These are phyloP conservation scores for Hypomesus transpacificus DNA, from an alignment of 2,113 vertebrate species.

Conservation along the genomic window DNA sequence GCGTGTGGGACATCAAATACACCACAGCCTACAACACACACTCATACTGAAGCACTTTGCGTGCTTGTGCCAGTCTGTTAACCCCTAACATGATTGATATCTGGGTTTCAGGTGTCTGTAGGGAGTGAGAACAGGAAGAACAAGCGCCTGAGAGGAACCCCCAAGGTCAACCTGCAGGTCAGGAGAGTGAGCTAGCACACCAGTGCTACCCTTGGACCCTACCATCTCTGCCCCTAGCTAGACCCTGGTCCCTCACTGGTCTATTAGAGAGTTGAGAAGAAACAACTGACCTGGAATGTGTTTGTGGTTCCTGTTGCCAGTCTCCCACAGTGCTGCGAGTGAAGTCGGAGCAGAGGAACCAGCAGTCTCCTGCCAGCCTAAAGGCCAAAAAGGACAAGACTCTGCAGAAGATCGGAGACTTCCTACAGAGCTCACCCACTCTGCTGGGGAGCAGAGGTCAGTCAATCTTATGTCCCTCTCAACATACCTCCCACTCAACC, in stretches of 20 bases:
- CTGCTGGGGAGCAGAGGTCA: conserved; percentile 83
- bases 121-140: conserved; percentile 81
- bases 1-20: background rate
- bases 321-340: conserved; percentile 34
- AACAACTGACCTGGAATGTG: background rate
- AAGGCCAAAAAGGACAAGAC: conserved; percentile 70
- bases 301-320: conserved; percentile 19
- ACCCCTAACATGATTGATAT: background rate
- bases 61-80: background rate
- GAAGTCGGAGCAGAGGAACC: conserved; percentile 49
- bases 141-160: conserved; percentile 45
- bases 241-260: too few species aligned
- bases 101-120: conserved; percentile 69
- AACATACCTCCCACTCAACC: background rate
- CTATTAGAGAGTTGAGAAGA: background rate
- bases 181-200: conserved; percentile 14
- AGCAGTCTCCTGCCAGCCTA: conserved; percentile 51
- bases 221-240: too few species aligned
- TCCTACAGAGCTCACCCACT: conserved; percentile 79
- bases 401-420: conserved; percentile 80
- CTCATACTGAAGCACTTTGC: background rate
- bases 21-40: background rate
- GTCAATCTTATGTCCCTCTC: conserved; percentile 4
- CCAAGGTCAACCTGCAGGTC: conserved; percentile 44
- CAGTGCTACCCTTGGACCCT: background rate